Percentiles rank a stretch among this genome's conserved stretches.
These are phyloP conservation scores for Euborellia annulipes DNA, from an alignment of 1,140 invertebrate species.

Conservation along the genomic window DNA sequence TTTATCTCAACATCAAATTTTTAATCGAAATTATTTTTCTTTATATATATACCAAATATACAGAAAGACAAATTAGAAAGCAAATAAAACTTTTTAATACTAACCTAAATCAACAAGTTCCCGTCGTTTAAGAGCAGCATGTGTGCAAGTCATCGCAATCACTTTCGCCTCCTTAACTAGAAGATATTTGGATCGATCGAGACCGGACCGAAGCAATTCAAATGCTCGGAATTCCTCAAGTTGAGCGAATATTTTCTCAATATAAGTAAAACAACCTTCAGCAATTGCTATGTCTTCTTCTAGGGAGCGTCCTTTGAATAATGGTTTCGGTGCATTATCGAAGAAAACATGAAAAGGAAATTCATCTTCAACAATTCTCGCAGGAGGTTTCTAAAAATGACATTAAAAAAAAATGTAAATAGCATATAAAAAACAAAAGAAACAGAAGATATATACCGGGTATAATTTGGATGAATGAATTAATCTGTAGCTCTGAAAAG, in stretches of 20 bases:
- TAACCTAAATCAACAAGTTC: constrained; percentile 85
- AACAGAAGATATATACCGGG: too few species aligned
- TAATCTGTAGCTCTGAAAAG: too few species aligned
- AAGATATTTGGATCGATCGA: constrained; percentile 91
- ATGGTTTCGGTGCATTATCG: constrained; percentile 76
- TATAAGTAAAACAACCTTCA: constrained; percentile 86
- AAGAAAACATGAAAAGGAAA: constrained; percentile 93
- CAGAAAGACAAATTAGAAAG: too few species aligned
- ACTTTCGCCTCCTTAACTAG: constrained; percentile 98
- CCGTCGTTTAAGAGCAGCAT: constrained; percentile 90
- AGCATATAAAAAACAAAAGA: neutral
- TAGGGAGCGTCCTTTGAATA: constrained; percentile 68
- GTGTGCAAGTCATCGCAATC: constrained; percentile 99
- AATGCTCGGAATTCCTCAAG: constrained; percentile 97
- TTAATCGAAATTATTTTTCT: too few species aligned
- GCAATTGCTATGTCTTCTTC: constrained; percentile 85
- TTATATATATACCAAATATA: too few species aligned
- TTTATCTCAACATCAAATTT: too few species aligned
- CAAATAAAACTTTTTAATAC: too few species aligned
- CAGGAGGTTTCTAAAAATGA: constrained; percentile 21
- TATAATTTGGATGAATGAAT: too few species aligned
- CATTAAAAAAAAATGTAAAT: neutral
- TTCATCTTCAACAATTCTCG: constrained; percentile 39
- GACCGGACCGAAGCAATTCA: constrained; percentile 83
- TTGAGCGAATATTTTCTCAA: constrained; percentile 90